Base-by-base conservation (phyloP, 2,797 vertebrate genomes). In the Florisuga fusca region DNA sequence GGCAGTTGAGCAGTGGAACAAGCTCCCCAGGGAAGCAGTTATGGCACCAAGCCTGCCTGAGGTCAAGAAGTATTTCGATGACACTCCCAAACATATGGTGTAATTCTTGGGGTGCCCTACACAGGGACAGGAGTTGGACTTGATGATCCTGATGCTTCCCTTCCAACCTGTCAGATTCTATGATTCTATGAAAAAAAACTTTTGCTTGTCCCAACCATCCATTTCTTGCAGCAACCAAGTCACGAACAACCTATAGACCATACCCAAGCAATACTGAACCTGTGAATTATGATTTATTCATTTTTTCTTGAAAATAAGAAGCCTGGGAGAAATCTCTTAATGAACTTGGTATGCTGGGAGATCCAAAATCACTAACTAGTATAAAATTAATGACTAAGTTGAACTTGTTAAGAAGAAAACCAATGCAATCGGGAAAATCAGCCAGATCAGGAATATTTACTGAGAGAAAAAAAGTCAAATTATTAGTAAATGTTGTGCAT, bases 171-270 rank as follows among this genome's bases (percentile, higher is more conserved):
- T 41, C 38, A 41, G 38, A 41, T 41, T 41, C 38, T 41, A 41
- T 41, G 38, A 41, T 14, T 41, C 13, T 15, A 41, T 41, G 38
- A 41, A 41, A 41, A 74, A 5, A 0, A 26, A 68, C 7, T 26
- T 69, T 0, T 0, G 50, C n/a, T 79, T 19, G 61, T 58, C 50
- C 29, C 25, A 25, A 18, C 41, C 54, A 18, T 27, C 41, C 1
- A n/a, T 45, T 89, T 84, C 10, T 74, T 7, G 77, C 11, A 66
- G 10, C 68, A 90, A 76, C 9, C 5, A 85, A 77, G 7, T 71
- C 21, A 54, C 0, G 0, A 83, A 29, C 19, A 74, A 18, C 13
- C 8, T 62, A 38, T 7, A 36, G n/a, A 89, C 34, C 63, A n/a
- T 9, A 74, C 8, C 3, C 7, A 71, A 53, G 25, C 2, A 38